Evolutionary conservation across 2,888 invertebrate species (phyloP).

Genomic region (Bedellia somnulentella): DNA sequence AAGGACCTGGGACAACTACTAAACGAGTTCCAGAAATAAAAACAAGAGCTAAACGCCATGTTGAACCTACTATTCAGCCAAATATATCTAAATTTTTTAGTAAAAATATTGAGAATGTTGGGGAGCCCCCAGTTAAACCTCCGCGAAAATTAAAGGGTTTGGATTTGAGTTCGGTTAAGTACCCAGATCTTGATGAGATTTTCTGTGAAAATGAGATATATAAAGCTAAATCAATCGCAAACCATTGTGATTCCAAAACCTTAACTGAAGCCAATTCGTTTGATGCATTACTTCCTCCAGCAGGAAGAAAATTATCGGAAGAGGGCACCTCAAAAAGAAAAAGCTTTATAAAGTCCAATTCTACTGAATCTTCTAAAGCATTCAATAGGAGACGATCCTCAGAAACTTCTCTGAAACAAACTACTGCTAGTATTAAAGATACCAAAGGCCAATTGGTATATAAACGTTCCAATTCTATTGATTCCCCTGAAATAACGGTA

Average conservation of each 20-base stretch:
- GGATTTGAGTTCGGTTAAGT: conserved; percentile 13
- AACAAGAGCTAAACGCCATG: conserved; percentile 12
- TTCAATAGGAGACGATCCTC: too few relatives aligned
- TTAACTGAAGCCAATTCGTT: too few relatives aligned
- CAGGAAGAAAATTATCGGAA: too few relatives aligned
- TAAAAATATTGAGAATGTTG: conserved; percentile 14
- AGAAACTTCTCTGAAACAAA: too few relatives aligned
- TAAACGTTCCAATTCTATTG: conserved; percentile 31
- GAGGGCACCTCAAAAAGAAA: too few relatives aligned
- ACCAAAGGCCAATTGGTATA: too few relatives aligned
- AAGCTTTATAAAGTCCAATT: too few relatives aligned
- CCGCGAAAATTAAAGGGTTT: conserved; percentile 34
- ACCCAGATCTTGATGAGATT: conserved; percentile 22
- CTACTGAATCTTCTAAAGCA: too few relatives aligned
- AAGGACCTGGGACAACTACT: conserved; percentile 16
- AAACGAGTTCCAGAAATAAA: conserved; percentile 16
- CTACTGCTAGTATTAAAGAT: too few relatives aligned
- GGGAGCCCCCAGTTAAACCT: conserved; percentile 20
- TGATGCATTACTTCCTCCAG: too few relatives aligned
- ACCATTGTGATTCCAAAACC: too few relatives aligned
- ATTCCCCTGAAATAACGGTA: conserved; percentile 19
- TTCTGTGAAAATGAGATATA: conserved; percentile 25
- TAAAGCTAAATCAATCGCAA: too few relatives aligned
- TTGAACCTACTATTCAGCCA: conserved; percentile 8
- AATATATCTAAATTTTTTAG: conserved; percentile 26